phyloP scores from a whole-genome alignment of 1,140 invertebrate species.

The Mylabris phalerata region DNA sequence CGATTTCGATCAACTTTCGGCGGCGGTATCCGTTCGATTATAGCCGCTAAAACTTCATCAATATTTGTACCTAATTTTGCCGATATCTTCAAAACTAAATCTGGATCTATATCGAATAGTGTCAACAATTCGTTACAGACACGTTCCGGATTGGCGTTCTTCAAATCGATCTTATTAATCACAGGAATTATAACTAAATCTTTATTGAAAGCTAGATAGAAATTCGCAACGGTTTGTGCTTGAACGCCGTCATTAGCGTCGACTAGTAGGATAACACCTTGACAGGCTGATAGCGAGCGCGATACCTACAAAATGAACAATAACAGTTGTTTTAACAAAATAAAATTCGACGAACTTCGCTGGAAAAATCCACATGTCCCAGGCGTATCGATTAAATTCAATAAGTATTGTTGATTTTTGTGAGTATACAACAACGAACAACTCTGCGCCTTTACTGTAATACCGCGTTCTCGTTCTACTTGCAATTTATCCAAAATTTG shows the following conservation, averaged over 20 bases:
- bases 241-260: slow-evolving; percentile 97
- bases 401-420: slow-evolving; percentile 64
- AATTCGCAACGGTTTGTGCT: slow-evolving; percentile 97
- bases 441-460: slow-evolving; percentile 97
- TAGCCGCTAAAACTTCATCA: slow-evolving; percentile 63
- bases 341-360: slow-evolving; percentile 63
- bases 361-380: slow-evolving; percentile 98
- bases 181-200: slow-evolving; percentile 85
- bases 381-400: slow-evolving; percentile 97
- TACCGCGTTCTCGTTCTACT: slow-evolving; percentile 92
- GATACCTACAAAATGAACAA: slow-evolving; percentile 49
- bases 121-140: slow-evolving; percentile 72
- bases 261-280: slow-evolving; percentile 90
- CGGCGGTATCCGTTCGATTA: slow-evolving; percentile 73
- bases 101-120: slow-evolving; percentile 76
- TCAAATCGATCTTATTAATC: slow-evolving; percentile 95
- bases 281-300: slow-evolving; percentile 81
- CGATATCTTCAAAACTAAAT: slow-evolving; percentile 68
- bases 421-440: slow-evolving; percentile 78
- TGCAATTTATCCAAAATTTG: slow-evolving; percentile 84
- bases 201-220: slow-evolving; percentile 81
- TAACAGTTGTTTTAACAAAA: background rate
- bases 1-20: slow-evolving; percentile 55
- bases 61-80: slow-evolving; percentile 86
- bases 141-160: slow-evolving; percentile 76